A percentile compares a stretch with the other conserved stretches of the same genome.
Evolutionary conservation across 2,888 invertebrate species (phyloP).

Genomic region (Lucinisca nassula): DNA sequence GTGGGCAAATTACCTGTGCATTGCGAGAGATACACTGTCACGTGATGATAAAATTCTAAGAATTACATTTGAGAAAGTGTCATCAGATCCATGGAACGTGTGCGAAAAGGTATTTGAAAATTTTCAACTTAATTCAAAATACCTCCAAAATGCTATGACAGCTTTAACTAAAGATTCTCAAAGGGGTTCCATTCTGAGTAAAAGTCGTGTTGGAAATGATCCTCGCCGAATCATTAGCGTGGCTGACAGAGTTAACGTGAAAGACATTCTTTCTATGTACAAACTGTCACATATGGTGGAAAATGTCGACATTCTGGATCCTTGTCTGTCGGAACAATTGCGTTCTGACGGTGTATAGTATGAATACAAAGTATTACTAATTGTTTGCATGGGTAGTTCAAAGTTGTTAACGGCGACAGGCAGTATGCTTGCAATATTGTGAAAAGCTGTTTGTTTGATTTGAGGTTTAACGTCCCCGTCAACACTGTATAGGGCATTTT

Average conservation of each 20-base stretch:
- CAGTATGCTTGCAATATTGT: no score
- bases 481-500: no score
- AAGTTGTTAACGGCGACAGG: no score
- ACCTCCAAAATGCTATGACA: constrained; percentile 41
- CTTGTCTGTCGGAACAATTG: no score
- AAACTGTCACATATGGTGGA: constrained; percentile 35
- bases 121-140: constrained; percentile 46
- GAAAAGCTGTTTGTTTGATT: no score
- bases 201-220: neutral
- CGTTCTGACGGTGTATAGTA: no score
- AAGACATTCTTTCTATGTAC: constrained; percentile 35
- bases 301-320: neutral
- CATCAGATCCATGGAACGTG: constrained; percentile 27
- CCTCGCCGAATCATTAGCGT: neutral
- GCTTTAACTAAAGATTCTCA: constrained; percentile 62
- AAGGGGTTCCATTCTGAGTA: constrained; percentile 28
- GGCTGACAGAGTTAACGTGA: constrained; percentile 10
- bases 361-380: no score
- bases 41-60: constrained; percentile 29
- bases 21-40: constrained; percentile 26
- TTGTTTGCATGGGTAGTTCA: no score
- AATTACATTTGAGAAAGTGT: constrained; percentile 61
- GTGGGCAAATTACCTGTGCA: constrained; percentile 40
- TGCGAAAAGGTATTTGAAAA: constrained; percentile 46
- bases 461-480: no score